Evolutionary conservation across 2,797 vertebrate species (phyloP), one percentile per base, ranked within the genome.

Genomic region (Microchirus variegatus): DNA sequence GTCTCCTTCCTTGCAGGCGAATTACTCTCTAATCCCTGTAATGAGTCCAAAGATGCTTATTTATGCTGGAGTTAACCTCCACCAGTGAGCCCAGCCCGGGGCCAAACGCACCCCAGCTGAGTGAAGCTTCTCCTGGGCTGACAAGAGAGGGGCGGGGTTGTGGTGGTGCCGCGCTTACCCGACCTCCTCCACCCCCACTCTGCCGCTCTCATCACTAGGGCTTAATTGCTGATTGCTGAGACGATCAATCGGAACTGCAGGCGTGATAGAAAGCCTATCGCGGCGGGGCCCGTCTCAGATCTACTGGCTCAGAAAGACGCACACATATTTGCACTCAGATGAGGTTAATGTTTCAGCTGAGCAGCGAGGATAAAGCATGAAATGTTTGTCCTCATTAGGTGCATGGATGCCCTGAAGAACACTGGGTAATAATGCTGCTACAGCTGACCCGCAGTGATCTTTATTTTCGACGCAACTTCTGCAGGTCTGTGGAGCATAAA

Each of bases 41-140:
- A 94, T 93, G 92, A 93, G 91, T 91, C 88, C 90, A 91, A 91
- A 91, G 92, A 93, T 91, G 88, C 90, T 93, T 94, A 94, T 93
- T 94, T 94, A 93, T 93, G 92, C 92, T 89, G 90, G 90, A 92
- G 90, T 93, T 94, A 94, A 94, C 92, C 92, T 92, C 92, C 91
- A 93, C 91, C 88, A 93, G 89, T 92, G 92, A 94, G 92, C 91
- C 88, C 80, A 88, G 93, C 93, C 92, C 87, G 75, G 45, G 93
- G 93, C 92, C 82, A 93, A 93, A 92, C 55, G 88, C 90, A 89
- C 87, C 91, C 90, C 82, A 89, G 90, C 90, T 90, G 89, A 89
- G 90, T 87, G 86, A 88, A 85, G 86, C 81, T 89, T 90, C 89
- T 91, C 90, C 89, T 75, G 78, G 81, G 86, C 84, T 88, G 87